phyloP scores from a whole-genome alignment of 2,797 vertebrate genomes.

The Florisuga fusca region DNA sequence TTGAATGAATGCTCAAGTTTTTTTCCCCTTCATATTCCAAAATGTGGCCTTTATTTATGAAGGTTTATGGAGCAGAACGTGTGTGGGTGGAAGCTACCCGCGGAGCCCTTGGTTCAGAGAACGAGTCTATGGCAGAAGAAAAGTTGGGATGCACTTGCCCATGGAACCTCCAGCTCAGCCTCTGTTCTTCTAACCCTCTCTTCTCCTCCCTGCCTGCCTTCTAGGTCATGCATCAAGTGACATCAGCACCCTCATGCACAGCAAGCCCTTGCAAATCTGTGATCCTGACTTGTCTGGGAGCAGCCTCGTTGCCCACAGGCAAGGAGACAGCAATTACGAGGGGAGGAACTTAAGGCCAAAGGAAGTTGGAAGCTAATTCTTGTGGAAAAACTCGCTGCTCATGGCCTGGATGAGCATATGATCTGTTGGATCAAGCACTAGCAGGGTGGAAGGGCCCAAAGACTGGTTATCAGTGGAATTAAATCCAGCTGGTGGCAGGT shows the following conservation, averaged over 20 bases:
- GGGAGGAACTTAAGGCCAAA: background rate
- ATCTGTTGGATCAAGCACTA: too few species aligned
- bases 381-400: too few species aligned
- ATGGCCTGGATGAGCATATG: too few species aligned
- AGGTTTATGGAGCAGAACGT: background rate
- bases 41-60: background rate
- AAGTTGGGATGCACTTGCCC: background rate
- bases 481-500: too few species aligned
- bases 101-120: background rate
- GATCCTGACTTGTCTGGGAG: background rate
- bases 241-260: background rate
- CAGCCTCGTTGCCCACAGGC: background rate
- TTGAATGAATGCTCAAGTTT: background rate
- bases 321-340: fast-evolving
- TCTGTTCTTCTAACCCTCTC: background rate
- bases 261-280: background rate
- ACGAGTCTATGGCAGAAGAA: background rate
- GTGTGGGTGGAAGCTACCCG: background rate
- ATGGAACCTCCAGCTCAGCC: background rate
- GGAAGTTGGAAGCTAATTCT: background rate
- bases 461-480: too few species aligned
- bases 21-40: background rate
- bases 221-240: background rate
- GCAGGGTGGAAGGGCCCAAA: too few species aligned
- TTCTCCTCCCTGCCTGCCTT: background rate